Conservation (phyloP, 1,140 invertebrate species). For the Bicyclus anynana region DNA sequence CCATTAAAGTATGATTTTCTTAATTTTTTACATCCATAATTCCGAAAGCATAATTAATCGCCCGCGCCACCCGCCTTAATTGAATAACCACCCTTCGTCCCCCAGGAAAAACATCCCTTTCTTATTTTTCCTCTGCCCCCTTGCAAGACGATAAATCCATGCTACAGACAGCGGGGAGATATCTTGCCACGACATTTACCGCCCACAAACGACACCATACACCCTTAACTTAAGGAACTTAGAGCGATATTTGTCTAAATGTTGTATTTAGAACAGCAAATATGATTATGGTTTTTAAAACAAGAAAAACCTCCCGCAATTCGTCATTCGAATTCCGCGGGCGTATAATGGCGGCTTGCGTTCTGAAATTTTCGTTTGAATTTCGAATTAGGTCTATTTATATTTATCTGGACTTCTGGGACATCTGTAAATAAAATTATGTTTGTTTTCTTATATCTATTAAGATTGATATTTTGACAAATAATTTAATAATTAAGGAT, state of each 20-base stretch:
- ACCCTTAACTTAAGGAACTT: constrained; percentile 16
- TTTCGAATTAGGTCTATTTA: constrained; percentile 35
- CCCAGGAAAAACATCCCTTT: constrained; percentile 74
- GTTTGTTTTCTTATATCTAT: too few species aligned
- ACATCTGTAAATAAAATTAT: too few species aligned
- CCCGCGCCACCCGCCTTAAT: constrained; percentile 56
- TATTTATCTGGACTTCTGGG: neutral
- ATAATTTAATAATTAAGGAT: too few species aligned
- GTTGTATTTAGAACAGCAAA: constrained; percentile 13
- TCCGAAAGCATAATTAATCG: constrained; percentile 71
- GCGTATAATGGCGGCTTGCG: constrained; percentile 55
- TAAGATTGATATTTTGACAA: too few species aligned
- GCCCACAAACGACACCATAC: neutral
- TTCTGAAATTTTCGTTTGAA: constrained; percentile 35
- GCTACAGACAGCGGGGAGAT: constrained; percentile 67
- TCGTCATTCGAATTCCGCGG: constrained; percentile 72
- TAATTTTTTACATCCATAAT: constrained; percentile 59
- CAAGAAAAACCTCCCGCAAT: constrained; percentile 71
- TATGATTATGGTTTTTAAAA: constrained; percentile 41
- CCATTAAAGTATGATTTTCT: constrained; percentile 20
- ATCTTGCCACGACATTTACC: constrained; percentile 42
- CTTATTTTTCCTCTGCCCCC: constrained; percentile 72
- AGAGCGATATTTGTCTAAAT: constrained; percentile 18
- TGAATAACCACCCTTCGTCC: constrained; percentile 63
- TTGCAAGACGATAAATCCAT: constrained; percentile 72